These are phyloP conservation scores for Tineola bisselliella DNA, from an alignment of 2,888 invertebrate species.

Conservation along the genomic window DNA sequence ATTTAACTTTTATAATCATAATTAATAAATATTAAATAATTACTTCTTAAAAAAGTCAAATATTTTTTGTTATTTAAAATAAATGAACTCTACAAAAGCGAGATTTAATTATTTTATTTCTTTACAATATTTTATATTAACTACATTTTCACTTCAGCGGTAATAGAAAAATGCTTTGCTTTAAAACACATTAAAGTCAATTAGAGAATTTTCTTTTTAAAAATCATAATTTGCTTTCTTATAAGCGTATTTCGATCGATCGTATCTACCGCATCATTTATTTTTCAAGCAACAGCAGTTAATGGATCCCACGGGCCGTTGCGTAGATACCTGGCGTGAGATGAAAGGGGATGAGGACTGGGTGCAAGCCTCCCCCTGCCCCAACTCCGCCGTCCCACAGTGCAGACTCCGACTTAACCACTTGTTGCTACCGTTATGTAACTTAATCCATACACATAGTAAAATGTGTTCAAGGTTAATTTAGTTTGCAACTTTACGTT, in stretches of 20 bases:
- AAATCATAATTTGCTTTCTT: no score
- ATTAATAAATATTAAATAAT: no score
- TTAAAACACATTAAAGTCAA: no score
- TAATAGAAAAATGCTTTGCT: no score
- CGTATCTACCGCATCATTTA: constrained; percentile 7
- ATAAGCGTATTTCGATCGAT: background rate
- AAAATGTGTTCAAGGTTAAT: background rate
- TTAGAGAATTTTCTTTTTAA: no score
- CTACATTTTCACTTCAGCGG: no score
- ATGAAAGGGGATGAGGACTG: background rate
- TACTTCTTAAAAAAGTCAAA: no score
- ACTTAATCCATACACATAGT: background rate
- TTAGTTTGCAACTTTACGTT: background rate
- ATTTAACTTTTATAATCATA: no score
- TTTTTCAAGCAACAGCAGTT: constrained; percentile 11
- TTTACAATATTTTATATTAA: no score
- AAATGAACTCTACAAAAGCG: no score
- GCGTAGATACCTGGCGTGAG: constrained; percentile 9
- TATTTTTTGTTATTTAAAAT: no score
- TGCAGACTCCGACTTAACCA: background rate
- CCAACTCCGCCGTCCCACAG: background rate
- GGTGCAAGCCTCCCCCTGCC: background rate
- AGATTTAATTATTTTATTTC: no score
- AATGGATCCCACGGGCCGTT: constrained; percentile 8
- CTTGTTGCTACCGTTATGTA: background rate